Percentiles rank a stretch among this genome's conserved stretches.
Conservation (phyloP, 2,113 vertebrate genomes). For the Oostethus manadensis region DNA sequence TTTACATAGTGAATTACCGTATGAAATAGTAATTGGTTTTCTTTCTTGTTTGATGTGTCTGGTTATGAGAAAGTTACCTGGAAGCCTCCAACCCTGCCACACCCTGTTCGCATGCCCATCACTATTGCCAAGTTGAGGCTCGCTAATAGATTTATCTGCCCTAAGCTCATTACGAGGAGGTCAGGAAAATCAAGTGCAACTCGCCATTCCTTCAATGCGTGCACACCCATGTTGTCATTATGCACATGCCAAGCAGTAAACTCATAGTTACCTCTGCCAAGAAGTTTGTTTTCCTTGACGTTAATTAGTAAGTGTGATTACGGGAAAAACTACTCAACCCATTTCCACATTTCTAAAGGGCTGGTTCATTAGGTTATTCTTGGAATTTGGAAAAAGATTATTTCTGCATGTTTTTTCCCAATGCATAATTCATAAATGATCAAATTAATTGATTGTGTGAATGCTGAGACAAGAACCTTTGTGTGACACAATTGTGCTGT, state of each 20-base stretch:
- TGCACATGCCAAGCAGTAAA: neutral
- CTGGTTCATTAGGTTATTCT: too few relatives aligned
- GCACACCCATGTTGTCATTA: too few relatives aligned
- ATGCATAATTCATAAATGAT: too few relatives aligned
- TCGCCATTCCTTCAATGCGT: neutral
- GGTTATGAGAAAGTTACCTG: constrained; percentile 26
- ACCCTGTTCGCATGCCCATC: constrained; percentile 41
- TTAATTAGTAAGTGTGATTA: neutral
- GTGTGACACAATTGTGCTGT: too few relatives aligned
- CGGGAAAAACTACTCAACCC: neutral
- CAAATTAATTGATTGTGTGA: too few relatives aligned
- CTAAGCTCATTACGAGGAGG: constrained; percentile 60
- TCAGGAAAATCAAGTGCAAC: constrained; percentile 29
- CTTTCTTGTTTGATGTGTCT: constrained; percentile 4
- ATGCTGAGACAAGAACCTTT: too few relatives aligned
- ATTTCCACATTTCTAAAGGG: neutral
- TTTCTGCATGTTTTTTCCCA: too few relatives aligned
- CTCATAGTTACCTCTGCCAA: neutral
- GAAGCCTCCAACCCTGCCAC: constrained; percentile 28
- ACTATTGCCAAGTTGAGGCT: constrained; percentile 51
- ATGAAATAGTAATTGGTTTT: neutral
- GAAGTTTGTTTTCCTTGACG: neutral
- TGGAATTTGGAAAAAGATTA: too few relatives aligned
- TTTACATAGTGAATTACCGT: too few relatives aligned
- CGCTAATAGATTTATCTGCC: constrained; percentile 56